These are phyloP conservation scores for Pristionchus pacificus DNA, from an alignment of 1,140 invertebrate genomes.

Conservation along the genomic window DNA sequence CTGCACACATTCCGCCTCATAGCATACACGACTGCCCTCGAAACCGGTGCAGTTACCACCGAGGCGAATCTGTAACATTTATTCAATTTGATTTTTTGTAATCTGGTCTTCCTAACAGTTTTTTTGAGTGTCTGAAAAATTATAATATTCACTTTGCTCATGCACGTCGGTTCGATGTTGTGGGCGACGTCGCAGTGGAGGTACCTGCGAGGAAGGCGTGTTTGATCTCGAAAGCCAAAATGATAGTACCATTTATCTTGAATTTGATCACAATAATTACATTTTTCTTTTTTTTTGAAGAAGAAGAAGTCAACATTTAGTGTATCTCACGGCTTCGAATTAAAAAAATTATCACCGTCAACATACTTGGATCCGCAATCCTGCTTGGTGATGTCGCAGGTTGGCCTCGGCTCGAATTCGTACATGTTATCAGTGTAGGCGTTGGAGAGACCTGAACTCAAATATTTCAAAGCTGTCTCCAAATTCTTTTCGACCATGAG, in stretches of 20 bases:
- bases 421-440: conserved; percentile 51
- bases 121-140: too few species aligned
- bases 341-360: not conserved
- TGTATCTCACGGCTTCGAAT: too few species aligned
- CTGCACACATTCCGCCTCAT: conserved; percentile 19
- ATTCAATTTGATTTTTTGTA: too few species aligned
- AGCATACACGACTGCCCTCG: conserved; percentile 27
- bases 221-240: too few species aligned
- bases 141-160: conserved; percentile 45
- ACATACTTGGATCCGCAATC: conserved; percentile 47
- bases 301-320: too few species aligned
- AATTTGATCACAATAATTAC: too few species aligned
- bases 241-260: too few species aligned
- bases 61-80: too few species aligned
- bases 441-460: conserved; percentile 47
- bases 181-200: conserved; percentile 47
- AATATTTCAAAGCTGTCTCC: conserved; percentile 19
- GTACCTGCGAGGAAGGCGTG: conserved; percentile 29
- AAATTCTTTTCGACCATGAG: too few species aligned
- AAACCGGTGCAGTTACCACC: conserved; percentile 37
- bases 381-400: conserved; percentile 27
- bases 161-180: conserved; percentile 31
- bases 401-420: conserved; percentile 48
- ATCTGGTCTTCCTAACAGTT: too few species aligned
- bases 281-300: too few species aligned